Percentiles rank a stretch among this genome's conserved stretches.
phyloP scores from a whole-genome alignment of 2,113 vertebrate species.

The Petrocephalus zakoni region DNA sequence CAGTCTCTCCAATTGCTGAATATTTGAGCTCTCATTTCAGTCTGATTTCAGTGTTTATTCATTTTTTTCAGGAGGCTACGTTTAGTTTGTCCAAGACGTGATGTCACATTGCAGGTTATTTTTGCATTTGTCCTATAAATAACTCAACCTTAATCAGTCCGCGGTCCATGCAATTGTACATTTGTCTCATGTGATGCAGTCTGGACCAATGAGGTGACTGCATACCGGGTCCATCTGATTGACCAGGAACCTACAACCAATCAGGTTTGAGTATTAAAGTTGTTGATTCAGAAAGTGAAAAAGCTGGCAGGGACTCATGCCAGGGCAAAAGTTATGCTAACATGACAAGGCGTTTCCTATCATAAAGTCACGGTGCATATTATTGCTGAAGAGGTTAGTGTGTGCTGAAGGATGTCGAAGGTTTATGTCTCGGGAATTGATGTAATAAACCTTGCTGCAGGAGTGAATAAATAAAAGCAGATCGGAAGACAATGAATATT shows the following conservation, averaged over 20 bases:
- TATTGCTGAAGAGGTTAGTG: background rate
- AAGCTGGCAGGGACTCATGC: background rate
- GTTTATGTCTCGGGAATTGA: constrained; percentile 15
- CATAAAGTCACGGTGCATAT: background rate
- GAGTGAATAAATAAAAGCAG: constrained; percentile 9
- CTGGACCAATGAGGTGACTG: background rate
- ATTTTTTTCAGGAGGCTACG: background rate
- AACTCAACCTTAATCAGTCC: background rate
- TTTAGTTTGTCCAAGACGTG: background rate
- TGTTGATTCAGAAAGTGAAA: background rate
- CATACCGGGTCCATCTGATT: background rate
- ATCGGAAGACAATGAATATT: constrained; percentile 21
- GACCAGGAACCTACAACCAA: background rate
- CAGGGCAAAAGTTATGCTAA: background rate
- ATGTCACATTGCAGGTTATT: background rate
- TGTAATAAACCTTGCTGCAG: constrained; percentile 1
- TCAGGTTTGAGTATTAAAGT: background rate
- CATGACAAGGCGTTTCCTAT: constrained; percentile 1
- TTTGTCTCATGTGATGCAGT: background rate
- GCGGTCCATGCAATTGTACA: background rate
- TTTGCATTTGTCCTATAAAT: constrained; percentile 2
- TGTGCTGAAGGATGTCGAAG: background rate
- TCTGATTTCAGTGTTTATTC: background rate
- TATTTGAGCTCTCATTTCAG: background rate
- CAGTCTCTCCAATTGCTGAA: background rate